A percentile compares a stretch with the other conserved stretches of the same genome.
Conservation (phyloP, 2,797 vertebrate species). For the Apogon hyalosoma region DNA sequence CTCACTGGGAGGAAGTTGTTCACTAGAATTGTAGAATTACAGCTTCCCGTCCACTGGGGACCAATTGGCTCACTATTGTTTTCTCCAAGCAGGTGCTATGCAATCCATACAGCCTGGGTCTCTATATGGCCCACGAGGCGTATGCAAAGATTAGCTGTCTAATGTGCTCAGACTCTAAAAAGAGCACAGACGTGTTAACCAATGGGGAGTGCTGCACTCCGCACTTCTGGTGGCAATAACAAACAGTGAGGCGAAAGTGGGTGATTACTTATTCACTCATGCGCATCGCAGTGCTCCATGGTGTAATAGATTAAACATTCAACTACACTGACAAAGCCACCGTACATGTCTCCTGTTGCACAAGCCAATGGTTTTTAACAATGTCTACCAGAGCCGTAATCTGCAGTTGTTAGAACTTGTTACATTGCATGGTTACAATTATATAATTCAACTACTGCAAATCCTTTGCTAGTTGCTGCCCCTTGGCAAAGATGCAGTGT, state of each 20-base stretch:
- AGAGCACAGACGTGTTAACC: conserved; percentile 57
- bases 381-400: conserved; percentile 22
- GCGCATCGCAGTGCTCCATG: conserved; percentile 36
- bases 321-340: conserved; percentile 42
- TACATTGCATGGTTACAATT: conserved; percentile 35
- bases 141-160: conserved; percentile 71
- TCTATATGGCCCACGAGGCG: conserved; percentile 43
- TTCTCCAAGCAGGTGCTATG: conserved; percentile 56
- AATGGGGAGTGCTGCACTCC: conserved; percentile 53
- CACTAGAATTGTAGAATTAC: conserved; percentile 36
- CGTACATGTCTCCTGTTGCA: conserved; percentile 29
- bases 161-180: conserved; percentile 65
- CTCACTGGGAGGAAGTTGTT: conserved; percentile 46
- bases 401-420: conserved; percentile 44
- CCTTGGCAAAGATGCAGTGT: conserved; percentile 35
- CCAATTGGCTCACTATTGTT: conserved; percentile 37
- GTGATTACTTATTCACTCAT: conserved; percentile 71
- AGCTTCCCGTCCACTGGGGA: conserved; percentile 48
- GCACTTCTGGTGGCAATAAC: conserved; percentile 65
- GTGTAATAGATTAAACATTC: conserved; percentile 54
- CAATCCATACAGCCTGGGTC: conserved; percentile 48
- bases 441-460: conserved; percentile 43
- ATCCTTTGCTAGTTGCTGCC: conserved; percentile 22
- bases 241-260: conserved; percentile 61
- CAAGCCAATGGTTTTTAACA: conserved; percentile 14